A percentile compares a stretch with the other conserved stretches of the same genome.
Conservation (phyloP, 1,140 invertebrate genomes). For the Nylanderia fulva region DNA sequence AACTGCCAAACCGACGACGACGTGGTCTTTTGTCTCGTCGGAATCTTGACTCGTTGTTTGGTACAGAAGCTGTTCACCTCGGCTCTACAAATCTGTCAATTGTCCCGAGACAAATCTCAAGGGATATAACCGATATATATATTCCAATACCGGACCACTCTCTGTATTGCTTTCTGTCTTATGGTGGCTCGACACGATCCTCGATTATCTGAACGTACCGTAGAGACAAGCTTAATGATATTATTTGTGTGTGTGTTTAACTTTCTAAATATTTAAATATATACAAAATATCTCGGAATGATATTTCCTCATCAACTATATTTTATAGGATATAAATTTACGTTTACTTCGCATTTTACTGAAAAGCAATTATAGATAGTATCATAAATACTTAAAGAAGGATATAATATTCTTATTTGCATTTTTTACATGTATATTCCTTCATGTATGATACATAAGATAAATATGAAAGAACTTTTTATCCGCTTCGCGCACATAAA, state of each 20-base stretch:
- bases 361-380: background rate
- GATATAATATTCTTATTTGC: background rate
- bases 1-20: conserved; percentile 56
- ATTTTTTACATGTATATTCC: background rate
- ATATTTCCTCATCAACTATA: background rate
- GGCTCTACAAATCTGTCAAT: conserved; percentile 85
- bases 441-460: background rate
- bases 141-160: conserved; percentile 57
- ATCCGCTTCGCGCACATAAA: too few relatives aligned
- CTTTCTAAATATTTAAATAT: background rate
- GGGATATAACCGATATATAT: conserved; percentile 77
- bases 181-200: background rate
- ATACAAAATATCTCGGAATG: background rate
- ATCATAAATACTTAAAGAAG: background rate
- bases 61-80: conserved; percentile 69
- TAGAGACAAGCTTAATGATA: background rate
- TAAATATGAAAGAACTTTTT: background rate
- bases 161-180: background rate
- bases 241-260: background rate
- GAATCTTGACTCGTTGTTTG: conserved; percentile 57
- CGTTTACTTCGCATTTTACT: background rate
- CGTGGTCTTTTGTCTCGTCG: conserved; percentile 80
- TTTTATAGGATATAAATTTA: background rate
- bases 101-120: conserved; percentile 83
- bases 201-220: conserved; percentile 41